phyloP scores from a whole-genome alignment of 1,140 invertebrate species.

The Drosophila pseudoobscura region DNA sequence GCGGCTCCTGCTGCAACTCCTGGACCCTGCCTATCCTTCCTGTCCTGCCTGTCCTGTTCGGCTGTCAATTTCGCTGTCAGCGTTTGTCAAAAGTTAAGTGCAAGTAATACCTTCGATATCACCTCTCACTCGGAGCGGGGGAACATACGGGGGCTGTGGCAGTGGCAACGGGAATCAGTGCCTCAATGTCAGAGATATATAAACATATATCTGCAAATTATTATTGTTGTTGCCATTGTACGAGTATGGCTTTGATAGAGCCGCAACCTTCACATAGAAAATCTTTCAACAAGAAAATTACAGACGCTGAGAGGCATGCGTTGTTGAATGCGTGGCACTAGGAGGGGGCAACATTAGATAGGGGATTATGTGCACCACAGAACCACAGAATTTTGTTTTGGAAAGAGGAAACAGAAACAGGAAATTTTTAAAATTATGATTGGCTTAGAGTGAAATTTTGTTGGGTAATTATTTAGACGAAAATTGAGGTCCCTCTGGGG shows the following conservation, averaged over 20 bases:
- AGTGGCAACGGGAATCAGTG: too few relatives aligned
- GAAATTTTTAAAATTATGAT: constrained; percentile 70
- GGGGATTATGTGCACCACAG: constrained; percentile 60
- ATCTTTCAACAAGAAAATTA: constrained; percentile 83
- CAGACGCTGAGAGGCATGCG: constrained; percentile 31
- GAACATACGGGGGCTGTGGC: too few relatives aligned
- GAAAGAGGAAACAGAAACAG: constrained; percentile 15
- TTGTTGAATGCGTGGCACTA: constrained; percentile 20
- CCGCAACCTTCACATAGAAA: constrained; percentile 82
- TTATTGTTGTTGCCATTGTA: constrained; percentile 63
- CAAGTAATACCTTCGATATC: constrained; percentile 18
- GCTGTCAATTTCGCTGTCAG: constrained; percentile 61
- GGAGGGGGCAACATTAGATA: constrained; percentile 23
- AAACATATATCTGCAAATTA: constrained; percentile 77
- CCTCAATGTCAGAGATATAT: constrained; percentile 69
- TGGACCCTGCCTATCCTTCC: constrained; percentile 11
- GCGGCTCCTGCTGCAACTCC: constrained; percentile 20
- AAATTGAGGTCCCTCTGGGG: constrained; percentile 62
- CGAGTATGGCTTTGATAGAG: constrained; percentile 47
- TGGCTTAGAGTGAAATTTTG: constrained; percentile 42
- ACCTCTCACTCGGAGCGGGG: constrained; percentile 5
- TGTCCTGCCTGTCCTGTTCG: constrained; percentile 22
- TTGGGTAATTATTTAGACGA: constrained; percentile 56
- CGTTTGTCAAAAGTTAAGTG: constrained; percentile 79
- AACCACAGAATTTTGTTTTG: constrained; percentile 12